A percentile compares a stretch with the other conserved stretches of the same genome.
phyloP scores from a whole-genome alignment of 2,888 invertebrate species.

The Epinotia ramella region DNA sequence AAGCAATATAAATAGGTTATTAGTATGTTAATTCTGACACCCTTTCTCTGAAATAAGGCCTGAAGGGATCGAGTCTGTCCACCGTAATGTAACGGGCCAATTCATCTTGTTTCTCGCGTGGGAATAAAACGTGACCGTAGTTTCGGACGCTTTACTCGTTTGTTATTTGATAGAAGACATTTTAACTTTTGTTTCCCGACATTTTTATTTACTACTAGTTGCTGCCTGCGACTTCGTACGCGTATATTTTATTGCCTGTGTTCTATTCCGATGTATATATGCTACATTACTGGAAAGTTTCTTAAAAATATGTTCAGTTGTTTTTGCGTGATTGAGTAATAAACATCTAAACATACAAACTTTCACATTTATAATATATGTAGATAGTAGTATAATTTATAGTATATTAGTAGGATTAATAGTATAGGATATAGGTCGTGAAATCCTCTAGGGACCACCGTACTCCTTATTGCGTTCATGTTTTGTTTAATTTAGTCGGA shows the following conservation, averaged over 20 bases:
- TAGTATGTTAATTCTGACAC: constrained; percentile 16
- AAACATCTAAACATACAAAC: too few species aligned
- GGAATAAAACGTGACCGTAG: constrained; percentile 11
- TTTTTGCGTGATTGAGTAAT: too few species aligned
- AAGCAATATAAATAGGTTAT: constrained; percentile 23
- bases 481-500: too few species aligned
- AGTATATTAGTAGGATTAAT: too few species aligned
- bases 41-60: constrained; percentile 6
- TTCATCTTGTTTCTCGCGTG: constrained; percentile 25
- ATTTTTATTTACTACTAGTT: neutral
- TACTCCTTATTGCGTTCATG: too few species aligned
- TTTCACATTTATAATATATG: too few species aligned
- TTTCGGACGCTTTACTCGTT: neutral
- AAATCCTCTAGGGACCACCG: too few species aligned
- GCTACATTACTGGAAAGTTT: too few species aligned
- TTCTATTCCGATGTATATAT: too few species aligned
- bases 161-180: constrained; percentile 8
- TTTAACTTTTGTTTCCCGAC: constrained; percentile 1
- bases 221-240: neutral
- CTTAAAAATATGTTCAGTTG: too few species aligned
- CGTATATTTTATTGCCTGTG: neutral
- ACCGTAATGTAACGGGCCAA: constrained; percentile 18
- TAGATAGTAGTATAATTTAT: too few species aligned
- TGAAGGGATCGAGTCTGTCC: constrained; percentile 13
- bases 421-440: too few species aligned